Conservation (phyloP, 2,113 vertebrate genomes). For the Ictalurus punctatus region DNA sequence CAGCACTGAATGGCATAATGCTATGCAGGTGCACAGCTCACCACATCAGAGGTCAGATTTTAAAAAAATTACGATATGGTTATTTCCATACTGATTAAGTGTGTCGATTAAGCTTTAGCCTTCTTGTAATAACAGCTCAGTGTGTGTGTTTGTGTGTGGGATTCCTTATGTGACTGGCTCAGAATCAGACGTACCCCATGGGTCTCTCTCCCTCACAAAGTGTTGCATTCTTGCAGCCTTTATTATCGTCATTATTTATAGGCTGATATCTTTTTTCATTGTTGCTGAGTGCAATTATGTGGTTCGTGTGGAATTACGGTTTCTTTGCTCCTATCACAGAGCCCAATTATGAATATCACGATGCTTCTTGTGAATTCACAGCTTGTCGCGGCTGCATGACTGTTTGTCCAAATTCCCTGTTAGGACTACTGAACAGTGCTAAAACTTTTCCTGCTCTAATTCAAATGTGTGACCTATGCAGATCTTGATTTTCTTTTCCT, state of each 20-base stretch:
- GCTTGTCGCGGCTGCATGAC: neutral
- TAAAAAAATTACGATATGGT: conserved; percentile 1
- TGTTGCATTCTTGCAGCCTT: conserved; percentile 41
- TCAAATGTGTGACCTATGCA: neutral
- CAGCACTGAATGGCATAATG: neutral
- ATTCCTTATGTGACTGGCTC: neutral
- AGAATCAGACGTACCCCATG: neutral
- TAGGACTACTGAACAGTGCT: neutral
- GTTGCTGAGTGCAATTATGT: conserved; percentile 44
- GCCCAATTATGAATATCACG: conserved; percentile 47
- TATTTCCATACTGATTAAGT: conserved; percentile 20
- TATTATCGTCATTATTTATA: conserved; percentile 46
- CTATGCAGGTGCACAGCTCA: neutral
- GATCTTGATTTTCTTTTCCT: neutral
- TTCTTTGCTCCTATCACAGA: conserved; percentile 25
- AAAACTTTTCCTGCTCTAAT: conserved; percentile 12
- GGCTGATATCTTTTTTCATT: conserved; percentile 45
- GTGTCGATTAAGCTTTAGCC: neutral
- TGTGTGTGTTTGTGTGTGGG: conserved; percentile 31
- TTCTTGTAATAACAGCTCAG: conserved; percentile 22
- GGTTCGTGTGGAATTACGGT: conserved; percentile 38
- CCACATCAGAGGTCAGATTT: neutral
- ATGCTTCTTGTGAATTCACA: conserved; percentile 43
- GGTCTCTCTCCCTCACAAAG: conserved; percentile 4
- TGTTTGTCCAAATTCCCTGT: conserved; percentile 22